Conservation (phyloP, 2,113 vertebrate genomes). For the Hirundichthys speculiger region DNA sequence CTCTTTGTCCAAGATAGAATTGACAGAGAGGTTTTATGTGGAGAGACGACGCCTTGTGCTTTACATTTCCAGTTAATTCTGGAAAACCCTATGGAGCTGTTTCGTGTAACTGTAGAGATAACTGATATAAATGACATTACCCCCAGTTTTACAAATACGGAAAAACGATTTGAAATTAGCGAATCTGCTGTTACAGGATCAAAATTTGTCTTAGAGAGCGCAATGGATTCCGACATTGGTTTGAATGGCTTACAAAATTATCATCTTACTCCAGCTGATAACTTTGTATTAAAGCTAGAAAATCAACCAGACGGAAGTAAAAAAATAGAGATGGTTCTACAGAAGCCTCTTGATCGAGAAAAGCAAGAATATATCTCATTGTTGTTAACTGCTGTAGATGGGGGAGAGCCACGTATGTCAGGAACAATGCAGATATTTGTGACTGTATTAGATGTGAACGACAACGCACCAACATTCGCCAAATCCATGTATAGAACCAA, state of each 20-base stretch:
- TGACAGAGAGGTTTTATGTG: conserved; percentile 63
- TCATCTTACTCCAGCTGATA: too few relatives aligned
- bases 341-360: too few relatives aligned
- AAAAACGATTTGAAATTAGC: conserved; percentile 64
- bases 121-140: conserved; percentile 67
- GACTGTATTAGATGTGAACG: too few relatives aligned
- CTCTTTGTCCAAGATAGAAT: conserved; percentile 61
- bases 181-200: conserved; percentile 53
- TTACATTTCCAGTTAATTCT: conserved; percentile 67
- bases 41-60: conserved; percentile 56
- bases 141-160: conserved; percentile 68
- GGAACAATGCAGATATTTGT: too few relatives aligned
- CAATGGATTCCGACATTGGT: conserved; percentile 58
- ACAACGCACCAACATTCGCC: too few relatives aligned
- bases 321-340: too few relatives aligned
- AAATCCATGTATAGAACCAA: too few relatives aligned
- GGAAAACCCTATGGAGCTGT: conserved; percentile 72
- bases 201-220: conserved; percentile 57
- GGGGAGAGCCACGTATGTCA: too few relatives aligned
- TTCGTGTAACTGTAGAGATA: conserved; percentile 57
- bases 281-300: too few relatives aligned
- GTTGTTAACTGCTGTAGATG: too few relatives aligned
- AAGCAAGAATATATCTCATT: too few relatives aligned
- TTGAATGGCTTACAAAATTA: conserved; percentile 7
- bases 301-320: too few relatives aligned